Conservation (phyloP, 2,888 invertebrate species). For the Amblyjoppa proteus region DNA sequence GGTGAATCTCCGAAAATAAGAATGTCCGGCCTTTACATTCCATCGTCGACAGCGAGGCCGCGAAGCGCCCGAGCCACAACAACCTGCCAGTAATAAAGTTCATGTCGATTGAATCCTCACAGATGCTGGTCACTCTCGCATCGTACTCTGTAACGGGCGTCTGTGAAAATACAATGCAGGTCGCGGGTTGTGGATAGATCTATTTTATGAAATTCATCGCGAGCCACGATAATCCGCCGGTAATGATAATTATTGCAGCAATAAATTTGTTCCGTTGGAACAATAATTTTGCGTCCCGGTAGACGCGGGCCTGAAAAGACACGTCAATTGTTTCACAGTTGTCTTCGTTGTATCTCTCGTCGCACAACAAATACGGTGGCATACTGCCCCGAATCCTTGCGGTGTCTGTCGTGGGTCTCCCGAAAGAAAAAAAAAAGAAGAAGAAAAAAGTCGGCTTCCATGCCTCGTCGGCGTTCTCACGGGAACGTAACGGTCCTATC, state of each 20-base stretch:
- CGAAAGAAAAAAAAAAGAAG: slow-evolving; percentile 10
- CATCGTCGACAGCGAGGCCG: too few relatives aligned
- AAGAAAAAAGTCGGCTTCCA: slow-evolving; percentile 65
- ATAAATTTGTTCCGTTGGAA: background rate
- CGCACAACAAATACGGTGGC: slow-evolving; percentile 63
- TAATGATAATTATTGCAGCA: background rate
- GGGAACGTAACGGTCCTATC: slow-evolving; percentile 69
- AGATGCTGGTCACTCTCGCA: too few relatives aligned
- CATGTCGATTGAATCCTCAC: too few relatives aligned
- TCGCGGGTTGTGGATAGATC: background rate
- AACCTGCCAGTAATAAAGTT: too few relatives aligned
- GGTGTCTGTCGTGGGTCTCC: slow-evolving; percentile 51
- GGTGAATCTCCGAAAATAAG: too few relatives aligned
- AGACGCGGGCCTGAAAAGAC: background rate
- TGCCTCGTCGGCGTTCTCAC: slow-evolving; percentile 65
- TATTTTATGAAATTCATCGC: background rate
- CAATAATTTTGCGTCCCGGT: background rate
- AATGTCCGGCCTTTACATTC: too few relatives aligned
- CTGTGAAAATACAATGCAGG: too few relatives aligned
- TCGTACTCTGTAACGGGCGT: too few relatives aligned
- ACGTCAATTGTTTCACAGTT: background rate
- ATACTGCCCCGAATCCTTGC: slow-evolving; percentile 73
- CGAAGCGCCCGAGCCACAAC: too few relatives aligned
- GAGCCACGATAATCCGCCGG: background rate
- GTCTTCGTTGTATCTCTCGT: slow-evolving; percentile 38